Evolutionary conservation across 2,888 invertebrate genomes (phyloP).

Genomic region (Nymphalis c-album): DNA sequence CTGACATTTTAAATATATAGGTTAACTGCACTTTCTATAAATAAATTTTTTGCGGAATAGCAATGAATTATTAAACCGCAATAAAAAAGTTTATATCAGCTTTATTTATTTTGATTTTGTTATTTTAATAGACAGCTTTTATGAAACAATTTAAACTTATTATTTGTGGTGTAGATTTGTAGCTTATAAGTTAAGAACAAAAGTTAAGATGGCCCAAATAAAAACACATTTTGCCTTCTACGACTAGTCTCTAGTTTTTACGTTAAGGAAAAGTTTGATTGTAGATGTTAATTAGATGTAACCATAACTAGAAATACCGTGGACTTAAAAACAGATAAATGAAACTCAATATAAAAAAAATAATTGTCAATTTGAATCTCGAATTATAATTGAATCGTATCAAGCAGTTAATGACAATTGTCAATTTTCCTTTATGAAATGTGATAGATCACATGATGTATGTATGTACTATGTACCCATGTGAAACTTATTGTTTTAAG

Average conservation of each 20-base stretch:
- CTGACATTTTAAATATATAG: constrained; percentile 29
- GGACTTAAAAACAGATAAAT: neutral
- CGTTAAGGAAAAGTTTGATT: constrained; percentile 23
- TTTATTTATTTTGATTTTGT: constrained; percentile 4
- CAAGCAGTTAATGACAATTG: constrained; percentile 34
- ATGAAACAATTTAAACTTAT: constrained; percentile 1
- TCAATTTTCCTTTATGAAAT: constrained; percentile 66
- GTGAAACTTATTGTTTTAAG: constrained; percentile 57
- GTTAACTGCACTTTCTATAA: constrained; percentile 23
- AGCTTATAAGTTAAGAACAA: constrained; percentile 8
- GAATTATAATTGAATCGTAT: constrained; percentile 25
- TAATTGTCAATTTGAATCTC: constrained; percentile 36
- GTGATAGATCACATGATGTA: constrained; percentile 63
- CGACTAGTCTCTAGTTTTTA: constrained; percentile 39
- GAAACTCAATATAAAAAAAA: neutral
- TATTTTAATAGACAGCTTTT: neutral
- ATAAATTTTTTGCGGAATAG: constrained; percentile 9
- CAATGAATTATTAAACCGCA: neutral
- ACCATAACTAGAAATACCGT: constrained; percentile 1
- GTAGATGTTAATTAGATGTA: constrained; percentile 21
- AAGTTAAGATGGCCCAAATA: constrained; percentile 25
- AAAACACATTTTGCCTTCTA: constrained; percentile 27
- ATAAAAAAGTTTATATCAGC: neutral
- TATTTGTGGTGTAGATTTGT: constrained; percentile 15
- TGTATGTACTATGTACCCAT: constrained; percentile 44